Base-by-base conservation (phyloP, 2,888 invertebrate genomes). In the Glyphotaelius pellucidus region DNA sequence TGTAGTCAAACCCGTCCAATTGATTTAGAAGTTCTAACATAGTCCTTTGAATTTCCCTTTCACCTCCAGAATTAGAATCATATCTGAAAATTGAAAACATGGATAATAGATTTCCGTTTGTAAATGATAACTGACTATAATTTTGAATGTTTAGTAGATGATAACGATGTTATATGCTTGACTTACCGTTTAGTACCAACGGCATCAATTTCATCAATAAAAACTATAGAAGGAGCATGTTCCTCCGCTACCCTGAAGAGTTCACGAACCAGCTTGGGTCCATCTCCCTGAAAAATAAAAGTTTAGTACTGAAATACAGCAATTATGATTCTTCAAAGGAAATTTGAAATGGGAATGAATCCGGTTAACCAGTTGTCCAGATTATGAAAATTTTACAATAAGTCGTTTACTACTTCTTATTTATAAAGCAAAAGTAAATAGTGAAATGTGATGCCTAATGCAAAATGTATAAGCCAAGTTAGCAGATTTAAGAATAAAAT, bases 131-230 rank as follows among this genome's bases (percentile, higher is more conserved):
- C 9, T 12, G 1, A 11, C 12, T 3, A 30, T n/a, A 14, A 81
- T 32, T 19, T 81, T 81, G 12, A 81, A 32, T 32, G 32, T 32
- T 31, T 81, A 81, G 30, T 32, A 81, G 12, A 81, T 81, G 32
- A 81, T 32, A 14, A 31, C 81, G 1, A 81, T 32, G 14, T 14
- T 32, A 31, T 15, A 15, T 81, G 30, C 31, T 32, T 83, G 7
- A 52, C 88, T 90, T 95, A 96, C 95, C 99, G 97, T 96, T 99
- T 99, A 11, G 99, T 99, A 92, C 99, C 99, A 25, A 99, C 99
- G 47, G 99, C 99, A 96, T 99, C 99, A 94, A 99, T 99, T 97
- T 99, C 99, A 96, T 99, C 99, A 94, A 99, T 99, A 95, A 99
- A 99, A 19, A 99, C 99, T 95, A 99, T 99, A 1, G 99, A 99